Evolutionary conservation across 2,888 invertebrate genomes (phyloP).

Genomic region (Lycophotia porphyrea): DNA sequence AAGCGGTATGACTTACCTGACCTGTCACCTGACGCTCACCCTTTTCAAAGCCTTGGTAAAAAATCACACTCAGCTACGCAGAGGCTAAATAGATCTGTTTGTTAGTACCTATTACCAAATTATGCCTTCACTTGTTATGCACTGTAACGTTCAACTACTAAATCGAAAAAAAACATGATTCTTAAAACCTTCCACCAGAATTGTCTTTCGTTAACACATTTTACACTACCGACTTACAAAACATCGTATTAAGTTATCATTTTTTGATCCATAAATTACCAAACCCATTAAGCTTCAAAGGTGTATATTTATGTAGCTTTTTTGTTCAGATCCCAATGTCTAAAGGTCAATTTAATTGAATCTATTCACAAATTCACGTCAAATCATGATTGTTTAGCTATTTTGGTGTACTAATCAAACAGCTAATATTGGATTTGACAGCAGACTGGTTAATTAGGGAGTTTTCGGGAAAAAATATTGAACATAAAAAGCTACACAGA

Average conservation of each 20-base stretch:
- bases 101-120: slow-evolving; percentile 16
- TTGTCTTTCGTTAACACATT: not conserved
- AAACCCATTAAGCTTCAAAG: not conserved
- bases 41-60: slow-evolving; percentile 4
- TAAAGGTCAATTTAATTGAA: not conserved
- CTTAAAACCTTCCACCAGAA: not conserved
- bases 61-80: not conserved
- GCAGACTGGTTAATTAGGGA: not conserved
- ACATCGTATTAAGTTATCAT: not conserved
- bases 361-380: not conserved
- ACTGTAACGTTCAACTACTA: not conserved
- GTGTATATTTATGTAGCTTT: not conserved
- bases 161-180: not conserved
- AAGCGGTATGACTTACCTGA: slow-evolving; percentile 53
- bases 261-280: not conserved
- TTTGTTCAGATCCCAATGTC: not conserved
- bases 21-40: slow-evolving; percentile 1
- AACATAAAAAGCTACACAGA: not conserved
- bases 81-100: not conserved
- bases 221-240: not conserved
- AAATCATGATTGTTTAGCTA: not conserved
- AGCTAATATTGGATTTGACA: not conserved
- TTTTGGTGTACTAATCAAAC: slow-evolving; percentile 4
- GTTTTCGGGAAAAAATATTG: not conserved
- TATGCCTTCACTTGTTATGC: not conserved